These are phyloP conservation scores for Clarias macrocephalus DNA, from an alignment of 2,113 vertebrate species.

Conservation along the genomic window DNA sequence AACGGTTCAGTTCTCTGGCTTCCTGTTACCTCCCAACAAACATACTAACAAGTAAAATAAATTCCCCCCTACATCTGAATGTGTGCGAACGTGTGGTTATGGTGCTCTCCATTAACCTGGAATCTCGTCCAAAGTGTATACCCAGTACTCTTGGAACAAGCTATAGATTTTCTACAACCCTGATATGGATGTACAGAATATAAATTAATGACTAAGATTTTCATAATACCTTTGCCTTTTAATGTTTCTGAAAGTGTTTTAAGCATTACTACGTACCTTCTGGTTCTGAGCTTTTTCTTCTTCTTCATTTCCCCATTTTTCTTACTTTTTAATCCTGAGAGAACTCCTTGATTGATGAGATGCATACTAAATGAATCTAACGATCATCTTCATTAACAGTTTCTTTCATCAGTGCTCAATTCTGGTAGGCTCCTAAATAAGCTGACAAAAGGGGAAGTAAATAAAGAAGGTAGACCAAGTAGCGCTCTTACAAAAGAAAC, in stretches of 20 bases:
- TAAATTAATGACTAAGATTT: conserved; percentile 6
- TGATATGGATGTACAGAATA: not conserved
- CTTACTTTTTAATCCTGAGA: conserved; percentile 34
- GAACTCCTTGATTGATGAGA: conserved; percentile 54
- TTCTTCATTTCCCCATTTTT: not conserved
- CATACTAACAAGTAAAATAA: not conserved
- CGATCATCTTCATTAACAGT: conserved; percentile 57
- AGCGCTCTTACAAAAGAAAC: conserved; percentile 6
- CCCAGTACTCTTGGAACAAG: not conserved
- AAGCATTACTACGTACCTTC: not conserved
- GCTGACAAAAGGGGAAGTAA: conserved; percentile 33
- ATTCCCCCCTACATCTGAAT: not conserved
- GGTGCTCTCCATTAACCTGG: not conserved
- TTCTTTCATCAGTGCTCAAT: conserved; percentile 36
- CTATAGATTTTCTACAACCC: not conserved
- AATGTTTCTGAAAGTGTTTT: not conserved
- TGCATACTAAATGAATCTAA: conserved; percentile 55
- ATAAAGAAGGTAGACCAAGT: conserved; percentile 11
- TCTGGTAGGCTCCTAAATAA: conserved; percentile 38
- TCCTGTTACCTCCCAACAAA: not conserved
- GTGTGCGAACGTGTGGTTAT: not conserved
- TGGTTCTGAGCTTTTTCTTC: conserved; percentile 34
- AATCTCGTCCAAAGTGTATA: not conserved
- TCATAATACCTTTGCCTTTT: conserved; percentile 29
- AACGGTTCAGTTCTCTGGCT: not conserved